Percentiles rank a stretch among this genome's conserved stretches.
Evolutionary conservation across 2,888 invertebrate species (phyloP).

Genomic region (Pristionchus maxplancki): DNA sequence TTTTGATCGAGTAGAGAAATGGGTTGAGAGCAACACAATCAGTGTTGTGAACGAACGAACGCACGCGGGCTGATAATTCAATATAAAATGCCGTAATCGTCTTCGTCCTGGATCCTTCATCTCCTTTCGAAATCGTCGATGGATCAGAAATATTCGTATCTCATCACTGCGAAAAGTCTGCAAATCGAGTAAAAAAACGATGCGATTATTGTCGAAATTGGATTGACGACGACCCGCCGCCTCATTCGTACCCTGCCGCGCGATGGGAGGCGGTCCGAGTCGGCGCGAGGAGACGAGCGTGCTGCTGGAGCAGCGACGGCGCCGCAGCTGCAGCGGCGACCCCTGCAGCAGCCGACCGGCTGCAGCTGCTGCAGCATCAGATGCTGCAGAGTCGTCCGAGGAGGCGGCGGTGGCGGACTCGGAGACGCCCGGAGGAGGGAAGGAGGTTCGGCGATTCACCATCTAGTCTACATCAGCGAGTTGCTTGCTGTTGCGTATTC

Average conservation of each 20-base stretch:
- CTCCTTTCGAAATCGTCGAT: no score
- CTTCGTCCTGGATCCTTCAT: no score
- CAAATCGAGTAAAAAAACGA: no score
- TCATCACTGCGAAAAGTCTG: no score
- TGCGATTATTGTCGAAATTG: neutral
- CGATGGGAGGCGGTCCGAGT: constrained; percentile 39
- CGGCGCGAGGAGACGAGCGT: constrained; percentile 33
- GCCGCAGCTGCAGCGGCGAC: neutral
- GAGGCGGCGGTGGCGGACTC: neutral
- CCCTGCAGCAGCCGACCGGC: neutral
- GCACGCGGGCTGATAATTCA: no score
- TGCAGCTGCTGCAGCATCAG: neutral
- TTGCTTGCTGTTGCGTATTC: no score
- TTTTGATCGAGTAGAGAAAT: no score
- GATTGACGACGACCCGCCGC: neutral
- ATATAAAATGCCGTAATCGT: no score
- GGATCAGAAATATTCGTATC: no score
- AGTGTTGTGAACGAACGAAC: no score
- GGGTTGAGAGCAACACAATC: no score
- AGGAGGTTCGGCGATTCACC: neutral
- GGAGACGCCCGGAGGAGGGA: neutral
- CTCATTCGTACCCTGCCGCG: neutral
- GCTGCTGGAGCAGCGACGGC: constrained; percentile 8
- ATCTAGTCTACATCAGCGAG: neutral
- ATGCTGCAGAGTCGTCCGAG: neutral